Evolutionary conservation across 2,888 invertebrate species (phyloP), one percentile per base, ranked within the genome.

Genomic region (Nycteola revayana): DNA sequence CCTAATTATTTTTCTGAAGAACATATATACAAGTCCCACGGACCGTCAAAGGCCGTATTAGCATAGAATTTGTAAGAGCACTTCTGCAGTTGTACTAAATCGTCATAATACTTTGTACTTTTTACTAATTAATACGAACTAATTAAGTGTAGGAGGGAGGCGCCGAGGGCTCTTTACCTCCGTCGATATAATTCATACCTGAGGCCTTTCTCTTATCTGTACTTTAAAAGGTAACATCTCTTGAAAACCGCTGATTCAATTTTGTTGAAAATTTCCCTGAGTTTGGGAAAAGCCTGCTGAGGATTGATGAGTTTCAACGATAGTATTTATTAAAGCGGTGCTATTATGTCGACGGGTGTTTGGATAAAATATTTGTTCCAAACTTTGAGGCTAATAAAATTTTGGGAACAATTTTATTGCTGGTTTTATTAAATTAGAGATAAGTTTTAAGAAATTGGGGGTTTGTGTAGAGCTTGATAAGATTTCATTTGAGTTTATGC

Each of bases 121-220:
- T 39, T 37, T 47, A 35, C 49, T 67, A 65, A 68, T 68, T 62
- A 66, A 59, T 60, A 60, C 49, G 48, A 42, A 37, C 56, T 66
- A 64, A 69, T 68, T 62, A 68, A 54, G 46, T 40, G 29, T 48
- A 46, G 44, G 41, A 41, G 29, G 28, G 38, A 14, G 36, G 49
- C 33, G 49, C 47, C 53, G 50, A 49, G 35, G 30, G 29, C 28
- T 30, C 14, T 28, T n/a, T 31, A 29, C 31, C 32, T 35, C 35
- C 42, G 39, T 25, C 10, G 25, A 45, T 26, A 35, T 29, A 39
- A 39, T 20, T 34, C 38, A 35, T 45, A 47, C 38, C 42, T 39
- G 42, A 31, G 39, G 37, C 39, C 10, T 17, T 18, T 17, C 23
- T 25, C 42, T 50, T 56, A 57, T 56, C 47, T 47, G 4, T 36